Evolutionary conservation across 2,888 invertebrate species (phyloP), one percentile per base, ranked within the genome.

Genomic region (Drosophila seclusa): DNA sequence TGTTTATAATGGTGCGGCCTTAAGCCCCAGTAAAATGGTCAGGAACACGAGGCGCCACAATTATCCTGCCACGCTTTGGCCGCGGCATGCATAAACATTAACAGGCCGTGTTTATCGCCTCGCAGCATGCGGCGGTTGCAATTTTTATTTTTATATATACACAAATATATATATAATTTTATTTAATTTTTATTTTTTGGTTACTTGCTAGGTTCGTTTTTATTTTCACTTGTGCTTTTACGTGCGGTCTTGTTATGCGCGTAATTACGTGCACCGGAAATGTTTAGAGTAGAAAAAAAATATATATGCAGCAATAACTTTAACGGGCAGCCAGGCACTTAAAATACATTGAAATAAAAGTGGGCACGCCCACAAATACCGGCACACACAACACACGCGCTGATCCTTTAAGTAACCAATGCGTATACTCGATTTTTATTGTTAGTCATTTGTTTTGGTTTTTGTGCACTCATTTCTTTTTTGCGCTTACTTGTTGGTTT

Each of bases 341-440:
- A 67, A 73, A 82, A 52, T 67, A 66, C 62, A 59, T 65, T 76
- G 38, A 61, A 70, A 55, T 38, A 55, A 65, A 40, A 34, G 58
- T 10, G 42, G 49, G 45, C 61, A 61, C 52, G 70, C 50, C 64
- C 34, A 40, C 29, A 40, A 52, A 64, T 27, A 58, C 42, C 53
- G 24, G 2, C 57, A 67, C 36, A 62, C 21, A 57, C 31, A 6
- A 42, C 36, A 68, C 66, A 55, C 38, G 54, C 38, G 27, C 59
- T 86, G 89, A 84, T 83, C 83, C 84, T 72, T 80, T 84, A 80
- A 89, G 85, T 68, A 84, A 82, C 76, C 87, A 87, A 74, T 82
- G 75, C 87, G 87, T 80, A 89, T 78, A 76, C 82, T 89, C 82
- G 84, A 89, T 89, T 86, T 86, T 86, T 86, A 86, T 87, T 74